These are phyloP conservation scores for Xestobium rufovillosum DNA, from an alignment of 2,888 invertebrate genomes.

Conservation along the genomic window DNA sequence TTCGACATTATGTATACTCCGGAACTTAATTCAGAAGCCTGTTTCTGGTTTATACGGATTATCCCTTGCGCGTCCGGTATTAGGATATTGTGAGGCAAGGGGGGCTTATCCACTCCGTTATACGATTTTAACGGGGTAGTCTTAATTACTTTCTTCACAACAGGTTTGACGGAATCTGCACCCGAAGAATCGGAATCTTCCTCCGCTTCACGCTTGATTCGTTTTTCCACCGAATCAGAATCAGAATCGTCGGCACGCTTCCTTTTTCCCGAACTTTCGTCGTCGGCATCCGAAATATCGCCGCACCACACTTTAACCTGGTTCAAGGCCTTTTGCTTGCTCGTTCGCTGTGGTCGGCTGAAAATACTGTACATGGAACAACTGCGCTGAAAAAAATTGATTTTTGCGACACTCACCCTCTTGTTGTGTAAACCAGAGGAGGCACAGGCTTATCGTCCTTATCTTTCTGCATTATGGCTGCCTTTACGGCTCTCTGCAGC, in stretches of 20 bases:
- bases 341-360: constrained; percentile 65
- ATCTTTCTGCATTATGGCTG: constrained; percentile 8
- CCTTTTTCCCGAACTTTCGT: constrained; percentile 24
- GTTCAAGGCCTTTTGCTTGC: constrained; percentile 73
- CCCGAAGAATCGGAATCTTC: constrained; percentile 36
- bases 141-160: constrained; percentile 11
- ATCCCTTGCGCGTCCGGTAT: constrained; percentile 58
- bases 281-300: constrained; percentile 51
- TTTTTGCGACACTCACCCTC: constrained; percentile 15
- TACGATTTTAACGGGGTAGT: constrained; percentile 11
- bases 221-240: constrained; percentile 38
- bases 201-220: constrained; percentile 35
- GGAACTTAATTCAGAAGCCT: constrained; percentile 54
- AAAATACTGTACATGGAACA: too few species aligned
- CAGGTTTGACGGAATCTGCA: constrained; percentile 22
- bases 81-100: constrained; percentile 37
- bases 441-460: constrained; percentile 9
- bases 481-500: constrained; percentile 35
- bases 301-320: constrained; percentile 83
- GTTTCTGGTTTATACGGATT: constrained; percentile 66
- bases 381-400: constrained; percentile 4
- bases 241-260: constrained; percentile 35
- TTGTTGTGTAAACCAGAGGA: too few species aligned
- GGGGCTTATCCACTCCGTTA: constrained; percentile 30
- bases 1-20: constrained; percentile 72